Conservation (phyloP, 2,888 invertebrate species). For the Ichneumon xanthorius region DNA sequence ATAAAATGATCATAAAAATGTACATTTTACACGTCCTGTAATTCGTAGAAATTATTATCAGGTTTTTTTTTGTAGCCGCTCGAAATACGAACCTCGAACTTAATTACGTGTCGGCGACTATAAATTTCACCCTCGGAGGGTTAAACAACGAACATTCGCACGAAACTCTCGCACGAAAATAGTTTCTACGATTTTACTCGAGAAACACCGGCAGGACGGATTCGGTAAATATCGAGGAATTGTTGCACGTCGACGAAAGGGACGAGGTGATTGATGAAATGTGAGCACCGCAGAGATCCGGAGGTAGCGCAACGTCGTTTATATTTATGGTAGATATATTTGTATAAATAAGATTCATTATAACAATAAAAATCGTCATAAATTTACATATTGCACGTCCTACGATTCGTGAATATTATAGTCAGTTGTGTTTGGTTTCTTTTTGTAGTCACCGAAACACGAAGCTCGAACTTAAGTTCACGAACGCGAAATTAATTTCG, state of each 20-base stretch:
- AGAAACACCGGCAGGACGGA: constrained; percentile 64
- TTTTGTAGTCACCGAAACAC: no score
- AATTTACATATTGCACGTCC: neutral
- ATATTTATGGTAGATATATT: neutral
- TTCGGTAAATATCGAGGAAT: constrained; percentile 74
- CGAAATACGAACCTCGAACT: neutral
- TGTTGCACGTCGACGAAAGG: constrained; percentile 76
- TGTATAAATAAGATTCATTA: neutral
- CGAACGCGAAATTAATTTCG: neutral
- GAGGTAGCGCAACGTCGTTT: neutral
- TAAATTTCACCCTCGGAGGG: no score
- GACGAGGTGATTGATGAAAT: constrained; percentile 52
- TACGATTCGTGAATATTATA: neutral
- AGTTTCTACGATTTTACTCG: neutral
- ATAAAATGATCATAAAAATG: neutral
- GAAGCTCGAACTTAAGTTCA: neutral
- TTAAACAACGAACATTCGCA: no score
- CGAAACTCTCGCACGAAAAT: no score
- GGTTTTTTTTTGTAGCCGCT: neutral
- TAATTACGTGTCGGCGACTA: neutral
- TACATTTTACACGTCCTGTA: neutral
- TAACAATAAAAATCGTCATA: constrained; percentile 11
- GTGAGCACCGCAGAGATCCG: neutral
- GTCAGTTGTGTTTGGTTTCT: neutral
- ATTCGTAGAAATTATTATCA: neutral